phyloP scores from a whole-genome alignment of 2,113 vertebrate species.

The Phoenicopterus ruber region DNA sequence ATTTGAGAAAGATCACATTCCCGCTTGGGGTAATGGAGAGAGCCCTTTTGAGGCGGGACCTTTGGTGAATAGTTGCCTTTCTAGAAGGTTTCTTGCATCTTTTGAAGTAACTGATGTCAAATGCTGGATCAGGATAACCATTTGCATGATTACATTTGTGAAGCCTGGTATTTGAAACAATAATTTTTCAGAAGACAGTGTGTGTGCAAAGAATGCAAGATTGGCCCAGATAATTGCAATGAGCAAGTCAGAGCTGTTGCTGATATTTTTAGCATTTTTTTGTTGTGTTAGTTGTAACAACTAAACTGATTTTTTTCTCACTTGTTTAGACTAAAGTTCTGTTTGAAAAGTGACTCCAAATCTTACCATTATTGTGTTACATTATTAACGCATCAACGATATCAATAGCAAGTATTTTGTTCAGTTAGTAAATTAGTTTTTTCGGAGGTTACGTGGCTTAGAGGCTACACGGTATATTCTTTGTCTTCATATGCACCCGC shows the following conservation, averaged over 20 bases:
- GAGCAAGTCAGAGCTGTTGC: neutral
- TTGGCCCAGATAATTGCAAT: neutral
- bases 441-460: neutral
- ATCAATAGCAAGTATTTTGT: neutral
- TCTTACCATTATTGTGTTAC: neutral
- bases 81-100: neutral
- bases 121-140: neutral
- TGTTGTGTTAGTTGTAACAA: neutral
- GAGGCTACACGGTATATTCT: neutral
- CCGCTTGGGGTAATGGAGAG: neutral
- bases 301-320: neutral
- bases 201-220: neutral
- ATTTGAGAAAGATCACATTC: neutral
- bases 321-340: neutral
- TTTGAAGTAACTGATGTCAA: neutral
- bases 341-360: neutral
- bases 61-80: neutral
- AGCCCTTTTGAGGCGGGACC: neutral
- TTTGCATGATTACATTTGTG: neutral
- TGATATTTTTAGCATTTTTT: neutral
- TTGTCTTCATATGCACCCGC: neutral
- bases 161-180: neutral
- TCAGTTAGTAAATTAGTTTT: neutral
- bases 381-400: neutral
- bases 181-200: neutral